A percentile compares a stretch with the other conserved stretches of the same genome.
Evolutionary conservation across 2,113 vertebrate genomes (phyloP).

Genomic region (Otolemur garnettii): DNA sequence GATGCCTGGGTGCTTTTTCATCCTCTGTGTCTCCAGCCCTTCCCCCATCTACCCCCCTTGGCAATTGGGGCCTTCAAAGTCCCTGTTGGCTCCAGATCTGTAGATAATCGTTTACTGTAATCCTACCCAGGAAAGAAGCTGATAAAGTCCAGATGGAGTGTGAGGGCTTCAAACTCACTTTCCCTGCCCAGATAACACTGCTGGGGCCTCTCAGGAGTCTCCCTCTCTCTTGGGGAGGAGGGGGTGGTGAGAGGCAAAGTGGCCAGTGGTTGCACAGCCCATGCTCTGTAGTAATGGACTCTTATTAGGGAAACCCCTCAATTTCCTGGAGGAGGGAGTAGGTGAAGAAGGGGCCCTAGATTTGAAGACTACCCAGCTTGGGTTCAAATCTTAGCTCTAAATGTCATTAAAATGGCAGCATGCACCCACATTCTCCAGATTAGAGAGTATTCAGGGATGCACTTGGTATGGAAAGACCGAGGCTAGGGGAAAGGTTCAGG

Average conservation of each 20-base stretch:
- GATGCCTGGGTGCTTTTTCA: slow-evolving; percentile 90
- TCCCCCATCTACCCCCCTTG: slow-evolving; percentile 87
- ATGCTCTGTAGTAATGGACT: neutral
- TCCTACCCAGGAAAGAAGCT: slow-evolving; percentile 93
- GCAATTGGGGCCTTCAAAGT: slow-evolving; percentile 93
- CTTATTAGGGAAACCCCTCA: neutral
- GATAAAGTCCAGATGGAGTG: slow-evolving; percentile 96
- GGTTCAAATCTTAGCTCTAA: neutral
- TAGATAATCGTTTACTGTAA: slow-evolving; percentile 95
- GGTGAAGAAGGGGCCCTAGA: neutral
- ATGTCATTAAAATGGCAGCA: neutral
- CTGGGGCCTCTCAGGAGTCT: slow-evolving; percentile 84
- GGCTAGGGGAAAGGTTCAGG: neutral
- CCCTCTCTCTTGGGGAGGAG: slow-evolving; percentile 73
- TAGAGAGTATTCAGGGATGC: neutral
- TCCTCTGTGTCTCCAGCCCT: slow-evolving; percentile 87
- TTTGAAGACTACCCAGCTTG: neutral
- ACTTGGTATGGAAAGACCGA: neutral
- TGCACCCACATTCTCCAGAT: neutral
- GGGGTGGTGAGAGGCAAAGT: slow-evolving; percentile 58
- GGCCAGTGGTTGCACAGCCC: slow-evolving; percentile 48
- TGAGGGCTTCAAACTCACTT: slow-evolving; percentile 90
- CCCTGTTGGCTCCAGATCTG: slow-evolving; percentile 93
- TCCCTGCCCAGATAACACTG: slow-evolving; percentile 88
- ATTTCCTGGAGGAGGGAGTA: neutral